phyloP scores from a whole-genome alignment of 2,888 invertebrate genomes.

The Morpho achilles region DNA sequence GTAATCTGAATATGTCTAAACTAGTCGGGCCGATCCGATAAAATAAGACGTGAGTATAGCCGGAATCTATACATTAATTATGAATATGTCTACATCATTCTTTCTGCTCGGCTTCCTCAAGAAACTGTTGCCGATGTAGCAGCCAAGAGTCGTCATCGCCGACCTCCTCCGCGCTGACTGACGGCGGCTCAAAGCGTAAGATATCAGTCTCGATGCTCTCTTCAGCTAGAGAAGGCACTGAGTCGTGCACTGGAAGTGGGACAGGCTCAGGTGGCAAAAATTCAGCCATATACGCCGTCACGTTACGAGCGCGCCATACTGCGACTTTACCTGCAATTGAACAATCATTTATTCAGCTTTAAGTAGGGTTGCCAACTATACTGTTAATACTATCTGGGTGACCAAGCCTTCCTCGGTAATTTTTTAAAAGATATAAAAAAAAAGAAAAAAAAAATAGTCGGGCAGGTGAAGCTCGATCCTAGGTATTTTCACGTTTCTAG shows the following conservation, averaged over 20 bases:
- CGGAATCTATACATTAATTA: too few relatives aligned
- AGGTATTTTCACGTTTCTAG: too few relatives aligned
- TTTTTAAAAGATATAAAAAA: too few relatives aligned
- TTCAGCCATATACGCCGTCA: conserved; percentile 83
- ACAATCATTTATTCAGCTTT: too few relatives aligned
- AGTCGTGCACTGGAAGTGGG: conserved; percentile 82
- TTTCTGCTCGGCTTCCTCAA: conserved; percentile 56
- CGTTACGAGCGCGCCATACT: conserved; percentile 84
- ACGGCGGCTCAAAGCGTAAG: conserved; percentile 61
- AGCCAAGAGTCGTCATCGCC: conserved; percentile 68
- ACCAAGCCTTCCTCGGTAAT: too few relatives aligned
- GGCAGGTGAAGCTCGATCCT: too few relatives aligned
- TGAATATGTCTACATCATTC: conserved; percentile 3
- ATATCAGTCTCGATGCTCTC: conserved; percentile 58
- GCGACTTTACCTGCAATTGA: conserved; percentile 61
- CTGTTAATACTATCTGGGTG: too few relatives aligned
- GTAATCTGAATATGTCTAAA: too few relatives aligned
- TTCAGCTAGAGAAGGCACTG: conserved; percentile 73
- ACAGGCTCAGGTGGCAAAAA: conserved; percentile 84
- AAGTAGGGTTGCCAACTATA: too few relatives aligned
- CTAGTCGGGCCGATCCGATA: too few relatives aligned
- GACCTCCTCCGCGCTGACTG: conserved; percentile 54
- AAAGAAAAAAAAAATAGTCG: too few relatives aligned
- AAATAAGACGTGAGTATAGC: too few relatives aligned
- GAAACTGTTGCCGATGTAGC: conserved; percentile 60